These are phyloP conservation scores for Pholis gunnellus DNA, from an alignment of 2,113 vertebrate species.

Conservation along the genomic window DNA sequence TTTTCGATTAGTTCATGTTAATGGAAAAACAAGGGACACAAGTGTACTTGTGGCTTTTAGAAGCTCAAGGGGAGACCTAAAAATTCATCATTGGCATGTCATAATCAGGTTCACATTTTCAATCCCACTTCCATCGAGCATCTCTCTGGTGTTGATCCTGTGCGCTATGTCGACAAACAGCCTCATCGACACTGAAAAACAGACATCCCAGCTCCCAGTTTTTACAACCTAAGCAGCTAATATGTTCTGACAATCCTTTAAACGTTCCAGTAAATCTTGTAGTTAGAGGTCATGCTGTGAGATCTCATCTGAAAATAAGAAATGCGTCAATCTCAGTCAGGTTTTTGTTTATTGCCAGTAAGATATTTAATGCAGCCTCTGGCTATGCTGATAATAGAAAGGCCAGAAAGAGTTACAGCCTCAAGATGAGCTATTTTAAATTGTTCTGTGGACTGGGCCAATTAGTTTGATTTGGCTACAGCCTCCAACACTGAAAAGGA, in stretches of 20 bases:
- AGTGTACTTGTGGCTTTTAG: constrained; percentile 57
- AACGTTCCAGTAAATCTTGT: constrained; percentile 2
- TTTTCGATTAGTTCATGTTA: constrained; percentile 28
- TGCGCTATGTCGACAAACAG: constrained; percentile 14
- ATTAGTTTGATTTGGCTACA: constrained; percentile 68
- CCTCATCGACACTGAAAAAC: not conserved
- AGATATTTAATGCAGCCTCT: constrained; percentile 60
- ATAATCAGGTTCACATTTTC: constrained; percentile 42
- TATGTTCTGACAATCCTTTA: constrained; percentile 21
- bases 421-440: constrained; percentile 63
- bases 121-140: constrained; percentile 20
- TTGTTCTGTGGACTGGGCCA: constrained; percentile 60
- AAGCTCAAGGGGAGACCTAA: constrained; percentile 42
- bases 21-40: constrained; percentile 58
- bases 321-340: constrained; percentile 21
- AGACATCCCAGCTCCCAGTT: not conserved
- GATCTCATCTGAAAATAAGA: constrained; percentile 17
- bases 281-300: constrained; percentile 21
- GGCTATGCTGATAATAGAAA: constrained; percentile 58
- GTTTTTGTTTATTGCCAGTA: constrained; percentile 47
- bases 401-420: constrained; percentile 59
- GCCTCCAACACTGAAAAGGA: constrained; percentile 50
- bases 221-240: not conserved
- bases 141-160: constrained; percentile 18
- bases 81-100: constrained; percentile 53